Base-by-base conservation (phyloP, 2,797 vertebrate genomes). In the Alectoris magna region DNA sequence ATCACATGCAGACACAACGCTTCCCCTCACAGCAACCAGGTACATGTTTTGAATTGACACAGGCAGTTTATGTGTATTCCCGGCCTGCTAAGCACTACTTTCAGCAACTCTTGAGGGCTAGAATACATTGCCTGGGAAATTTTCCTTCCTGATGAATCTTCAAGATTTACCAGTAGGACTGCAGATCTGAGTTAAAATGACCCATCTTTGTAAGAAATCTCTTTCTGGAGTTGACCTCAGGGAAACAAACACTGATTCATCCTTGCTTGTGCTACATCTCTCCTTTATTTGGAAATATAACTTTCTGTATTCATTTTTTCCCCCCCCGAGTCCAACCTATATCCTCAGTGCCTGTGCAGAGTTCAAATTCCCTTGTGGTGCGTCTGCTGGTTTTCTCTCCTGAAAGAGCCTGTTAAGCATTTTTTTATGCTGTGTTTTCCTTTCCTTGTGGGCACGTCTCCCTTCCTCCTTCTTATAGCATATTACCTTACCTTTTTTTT, bases 121-220 rank as follows among this genome's bases (percentile, higher is more conserved):
- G 64, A 94, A 70, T 31, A 94, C 62, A 51, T 88, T 94, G 82
- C 70, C 39, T 56, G 38, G 55, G 59, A 93, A 87, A 59, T 87
- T 27, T 16, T 89, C 36, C 43, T 75, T 81, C 66, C 84, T 27
- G 6, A 17, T 77, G 73, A 83, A 66, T 39, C 34, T 93, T 90
- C 12, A 43, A 74, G 62, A 71, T 93, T 84, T 93, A 80, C 92
- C 71, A 90, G 26, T 41, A 62, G 74, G 38, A 41, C 62, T 77
- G 59, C 11, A 39, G 13, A 95, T 85, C n/a, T 67, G 72, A 92
- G 87, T 72, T 78, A 69, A 92, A 91, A 78, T 0, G 1, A 69
- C 51, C 43, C 21, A 17, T 76, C 38, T 88, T 87, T 55, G 21
- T 63, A 77, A 72, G 72, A 71, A 90, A 60, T 87, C 41, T 83